Evolutionary conservation across 1,140 invertebrate genomes (phyloP).

Genomic region (Fopius arisanus): DNA sequence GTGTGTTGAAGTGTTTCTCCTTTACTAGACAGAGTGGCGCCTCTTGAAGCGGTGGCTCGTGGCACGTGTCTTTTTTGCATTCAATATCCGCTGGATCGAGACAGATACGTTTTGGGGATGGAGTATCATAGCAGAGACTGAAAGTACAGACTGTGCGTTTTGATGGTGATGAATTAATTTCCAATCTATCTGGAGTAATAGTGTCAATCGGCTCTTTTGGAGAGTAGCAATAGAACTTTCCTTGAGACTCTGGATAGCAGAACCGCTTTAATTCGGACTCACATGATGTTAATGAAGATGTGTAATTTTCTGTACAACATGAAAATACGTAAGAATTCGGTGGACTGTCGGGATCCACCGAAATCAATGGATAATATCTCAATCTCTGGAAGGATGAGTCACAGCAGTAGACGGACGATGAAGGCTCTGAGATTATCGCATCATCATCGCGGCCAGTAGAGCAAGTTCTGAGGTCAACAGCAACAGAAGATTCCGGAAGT

Average conservation of each 20-base stretch:
- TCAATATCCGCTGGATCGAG: constrained; percentile 27
- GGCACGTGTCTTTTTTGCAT: constrained; percentile 11
- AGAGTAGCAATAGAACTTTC: constrained; percentile 46
- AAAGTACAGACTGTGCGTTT: constrained; percentile 43
- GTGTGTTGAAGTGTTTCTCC: constrained; percentile 41
- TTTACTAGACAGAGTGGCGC: constrained; percentile 60
- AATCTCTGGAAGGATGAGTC: constrained; percentile 34
- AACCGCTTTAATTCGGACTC: constrained; percentile 37
- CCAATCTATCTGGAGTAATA: constrained; percentile 23
- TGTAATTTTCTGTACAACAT: constrained; percentile 44
- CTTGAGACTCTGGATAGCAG: constrained; percentile 37
- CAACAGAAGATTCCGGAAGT: constrained; percentile 60
- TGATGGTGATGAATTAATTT: constrained; percentile 31
- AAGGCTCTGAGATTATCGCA: constrained; percentile 40
- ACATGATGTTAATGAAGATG: constrained; percentile 17
- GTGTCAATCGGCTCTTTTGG: constrained; percentile 36
- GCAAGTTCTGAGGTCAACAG: constrained; percentile 62
- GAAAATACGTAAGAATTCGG: constrained; percentile 39
- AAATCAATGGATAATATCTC: constrained; percentile 23
- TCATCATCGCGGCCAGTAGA: constrained; percentile 19
- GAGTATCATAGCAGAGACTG: constrained; percentile 39
- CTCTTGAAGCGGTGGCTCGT: constrained; percentile 50
- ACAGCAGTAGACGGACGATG: constrained; percentile 40
- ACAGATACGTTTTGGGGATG: constrained; percentile 43
- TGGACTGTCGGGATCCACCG: constrained; percentile 27